Evolutionary conservation across 2,113 vertebrate species (phyloP).

Genomic region (Polypterus bichir): DNA sequence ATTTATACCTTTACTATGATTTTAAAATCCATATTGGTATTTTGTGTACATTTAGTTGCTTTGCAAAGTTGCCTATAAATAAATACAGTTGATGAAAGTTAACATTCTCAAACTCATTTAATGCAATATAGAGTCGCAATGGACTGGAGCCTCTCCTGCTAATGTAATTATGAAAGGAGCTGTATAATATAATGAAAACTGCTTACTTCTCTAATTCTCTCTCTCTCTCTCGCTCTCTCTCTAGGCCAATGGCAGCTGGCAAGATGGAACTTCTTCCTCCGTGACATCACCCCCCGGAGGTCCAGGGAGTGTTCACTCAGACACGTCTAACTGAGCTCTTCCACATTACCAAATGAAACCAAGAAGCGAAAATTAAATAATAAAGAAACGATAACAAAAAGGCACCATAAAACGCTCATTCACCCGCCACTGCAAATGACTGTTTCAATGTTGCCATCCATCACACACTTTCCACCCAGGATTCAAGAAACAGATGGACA

Average conservation of each 20-base stretch:
- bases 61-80: too few relatives aligned
- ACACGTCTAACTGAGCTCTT: constrained; percentile 60
- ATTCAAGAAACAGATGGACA: too few relatives aligned
- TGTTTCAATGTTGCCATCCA: neutral
- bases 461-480: neutral
- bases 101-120: too few relatives aligned
- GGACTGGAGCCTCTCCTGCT: too few relatives aligned
- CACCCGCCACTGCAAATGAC: neutral
- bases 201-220: neutral
- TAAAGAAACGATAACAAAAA: neutral
- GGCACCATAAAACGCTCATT: neutral
- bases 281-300: constrained; percentile 52
- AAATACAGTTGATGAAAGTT: too few relatives aligned
- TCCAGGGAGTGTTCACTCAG: constrained; percentile 61
- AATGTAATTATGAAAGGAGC: too few relatives aligned
- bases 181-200: too few relatives aligned
- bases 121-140: too few relatives aligned
- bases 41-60: too few relatives aligned
- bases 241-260: constrained; percentile 70
- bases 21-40: too few relatives aligned
- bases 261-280: constrained; percentile 56
- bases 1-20: too few relatives aligned
- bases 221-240: neutral
- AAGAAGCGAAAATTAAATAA: neutral
- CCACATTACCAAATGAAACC: constrained; percentile 10